Base-by-base conservation (phyloP, 2,888 invertebrate genomes). In the Tyria jacobaeae region DNA sequence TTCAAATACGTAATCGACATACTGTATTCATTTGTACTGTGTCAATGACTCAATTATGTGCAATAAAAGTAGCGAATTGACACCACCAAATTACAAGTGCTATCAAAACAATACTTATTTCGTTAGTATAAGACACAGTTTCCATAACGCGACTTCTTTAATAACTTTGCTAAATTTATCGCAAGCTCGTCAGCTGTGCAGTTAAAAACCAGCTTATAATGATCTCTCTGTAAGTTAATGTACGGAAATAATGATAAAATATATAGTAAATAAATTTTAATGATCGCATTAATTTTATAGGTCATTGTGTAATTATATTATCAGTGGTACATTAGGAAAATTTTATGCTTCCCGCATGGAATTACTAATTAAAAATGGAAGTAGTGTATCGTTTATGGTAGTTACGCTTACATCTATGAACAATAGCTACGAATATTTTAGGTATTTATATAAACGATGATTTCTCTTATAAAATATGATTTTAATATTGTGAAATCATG, bases 11-110 rank as follows among this genome's bases (percentile, higher is more conserved):
- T 44, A 31, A 66, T 62, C 63, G 54, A 7, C 57, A 34, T 57
- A 70, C 73, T 73, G 73, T 51, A 62, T 63, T 54, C 15, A 17
- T 10, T 51, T 47, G n/a, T 17, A 37, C 73, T 66, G 50, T 72
- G 78, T 10, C 64, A 56, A 50, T 57, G 56, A 58, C 37, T 69
- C 61, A 68, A 78, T 72, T 78, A 62, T 60, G 62, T 48, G 73
- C 66, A 78, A 66, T 75, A 68, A 68, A 71, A 69, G 65, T 58
- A 64, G 53, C 24, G 17, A 66, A 68, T 66, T 63, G 55, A 50
- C 60, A 58, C 60, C 35, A 66, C 75, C 57, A 54, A 41, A 14
- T 60, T 47, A 55, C 10, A 25, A 41, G 48, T 61, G 12, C 73
- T 0, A 51, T 49, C 68, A 73, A 76, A 78, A 78, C 62, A 78